Conservation (phyloP, 2,113 vertebrate species). For the Pygoscelis adeliae region DNA sequence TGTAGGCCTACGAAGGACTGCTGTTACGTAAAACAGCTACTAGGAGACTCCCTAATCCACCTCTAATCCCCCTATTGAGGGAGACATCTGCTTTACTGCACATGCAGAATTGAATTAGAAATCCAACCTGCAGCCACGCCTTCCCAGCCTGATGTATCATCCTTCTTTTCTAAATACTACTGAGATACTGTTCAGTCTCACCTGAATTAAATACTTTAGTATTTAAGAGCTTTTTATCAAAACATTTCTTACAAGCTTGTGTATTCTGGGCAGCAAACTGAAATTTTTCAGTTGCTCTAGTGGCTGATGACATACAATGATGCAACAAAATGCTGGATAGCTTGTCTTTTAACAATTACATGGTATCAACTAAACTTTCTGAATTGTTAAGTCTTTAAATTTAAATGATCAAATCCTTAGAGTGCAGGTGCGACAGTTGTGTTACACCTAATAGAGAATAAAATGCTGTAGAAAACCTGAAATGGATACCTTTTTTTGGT, state of each 20-base stretch:
- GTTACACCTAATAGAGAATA: background rate
- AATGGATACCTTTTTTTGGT: background rate
- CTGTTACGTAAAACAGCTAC: background rate
- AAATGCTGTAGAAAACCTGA: background rate
- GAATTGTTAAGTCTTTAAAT: background rate
- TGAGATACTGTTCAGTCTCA: background rate
- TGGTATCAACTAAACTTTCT: background rate
- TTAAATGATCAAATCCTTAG: background rate
- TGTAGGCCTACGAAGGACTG: background rate
- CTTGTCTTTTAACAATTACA: background rate
- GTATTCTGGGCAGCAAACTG: background rate
- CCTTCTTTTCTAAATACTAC: background rate
- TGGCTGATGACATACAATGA: background rate
- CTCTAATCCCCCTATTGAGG: background rate
- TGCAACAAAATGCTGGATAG: background rate
- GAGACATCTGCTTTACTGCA: conserved; percentile 3
- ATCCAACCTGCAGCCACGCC: background rate
- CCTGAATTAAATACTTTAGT: background rate
- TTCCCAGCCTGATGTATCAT: background rate
- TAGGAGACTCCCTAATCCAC: conserved; percentile 16
- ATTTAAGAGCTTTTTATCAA: background rate
- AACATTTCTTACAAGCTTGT: background rate
- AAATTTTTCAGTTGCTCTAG: background rate
- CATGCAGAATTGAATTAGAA: background rate
- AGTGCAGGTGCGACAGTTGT: accelerated